A percentile compares a stretch with the other conserved stretches of the same genome.
Conservation (phyloP, 2,113 vertebrate genomes). For the Colistium nudipinnis region DNA sequence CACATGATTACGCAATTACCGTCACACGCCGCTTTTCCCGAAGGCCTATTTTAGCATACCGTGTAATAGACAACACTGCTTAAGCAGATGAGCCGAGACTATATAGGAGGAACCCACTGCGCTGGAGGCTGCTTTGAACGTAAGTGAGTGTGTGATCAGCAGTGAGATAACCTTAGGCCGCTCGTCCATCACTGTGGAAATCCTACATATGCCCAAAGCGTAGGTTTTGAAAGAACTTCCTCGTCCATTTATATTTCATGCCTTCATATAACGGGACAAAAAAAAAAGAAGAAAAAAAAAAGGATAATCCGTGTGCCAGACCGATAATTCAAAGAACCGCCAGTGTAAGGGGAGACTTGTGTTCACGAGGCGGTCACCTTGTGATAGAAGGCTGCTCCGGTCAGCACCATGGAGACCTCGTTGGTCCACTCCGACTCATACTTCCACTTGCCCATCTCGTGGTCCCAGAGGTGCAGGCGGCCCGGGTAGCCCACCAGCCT, state of each 20-base stretch:
- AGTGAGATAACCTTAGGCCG: constrained; percentile 47
- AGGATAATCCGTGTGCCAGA: background rate
- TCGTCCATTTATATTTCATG: too few species aligned
- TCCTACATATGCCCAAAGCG: background rate
- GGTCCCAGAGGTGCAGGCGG: constrained; percentile 97
- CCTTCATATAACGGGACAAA: too few species aligned
- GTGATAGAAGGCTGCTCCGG: constrained; percentile 97
- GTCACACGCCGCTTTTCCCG: too few species aligned
- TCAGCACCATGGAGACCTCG: constrained; percentile 98
- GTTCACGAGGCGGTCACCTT: constrained; percentile 83
- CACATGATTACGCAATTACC: constrained; percentile 3
- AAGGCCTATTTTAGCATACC: too few species aligned
- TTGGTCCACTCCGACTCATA: constrained; percentile 99
- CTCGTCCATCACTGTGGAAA: constrained; percentile 31
- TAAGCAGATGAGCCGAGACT: constrained; percentile 20
- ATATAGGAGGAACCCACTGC: constrained; percentile 24
- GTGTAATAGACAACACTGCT: background rate
- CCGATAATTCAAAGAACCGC: background rate
- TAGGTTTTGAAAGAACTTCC: background rate
- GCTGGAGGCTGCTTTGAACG: constrained; percentile 31
- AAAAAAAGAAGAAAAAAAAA: too few species aligned
- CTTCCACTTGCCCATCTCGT: constrained; percentile 98
- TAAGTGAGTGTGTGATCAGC: constrained; percentile 22
- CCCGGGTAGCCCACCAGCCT: constrained; percentile 96
- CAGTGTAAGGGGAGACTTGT: background rate